Base-by-base conservation (phyloP, 2,113 vertebrate species). In the Barnardius zonarius region DNA sequence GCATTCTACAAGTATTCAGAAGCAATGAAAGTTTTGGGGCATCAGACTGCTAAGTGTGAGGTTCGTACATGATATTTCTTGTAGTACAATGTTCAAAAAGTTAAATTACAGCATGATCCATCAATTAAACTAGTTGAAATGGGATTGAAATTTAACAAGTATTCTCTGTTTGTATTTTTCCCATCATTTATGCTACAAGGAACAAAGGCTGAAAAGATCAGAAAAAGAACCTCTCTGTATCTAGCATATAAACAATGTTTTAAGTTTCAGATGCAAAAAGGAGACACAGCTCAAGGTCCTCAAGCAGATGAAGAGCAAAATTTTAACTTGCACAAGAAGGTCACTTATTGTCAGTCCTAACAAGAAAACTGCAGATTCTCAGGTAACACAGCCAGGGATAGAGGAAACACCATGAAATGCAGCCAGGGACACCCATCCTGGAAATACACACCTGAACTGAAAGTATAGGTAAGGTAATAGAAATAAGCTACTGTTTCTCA, bases 271-370 rank as follows among this genome's bases (percentile, higher is more conserved):
- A 39, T 0, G 4, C 46, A 49, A 51, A 62, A 13, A 52, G 12
- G 2, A 55, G 64, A 72, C 11, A 41, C 7, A 37, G 44, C 7
- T 48, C 35, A 37, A 43, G 14, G 11, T 70, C 55, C 15, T 70
- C n/a, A 74, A 46, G 19, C 5, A 74, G n/a, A 37, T 10, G 9
- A 69, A 79, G 4, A 75, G 27, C 27, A 75, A 62, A 33, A 76
- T 35, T 64, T 39, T 54, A 84, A n/a, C 22, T 61, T n/a, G n/a
- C 17, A 51, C 0, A 0, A 1, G 0, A 54, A 83, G 17, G 25
- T 68, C 77, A 64, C 12, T 33, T n/a, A 49, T 20, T 61, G 30
- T 28, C 20, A 57, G n/a, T 44, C 22, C 33, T 25, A 46, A 63
- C 12, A 62, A 62, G 16, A 67, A 73, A 61, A 44, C 35, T n/a